Percentiles rank a stretch among this genome's conserved stretches.
Evolutionary conservation across 2,888 invertebrate genomes (phyloP).

Genomic region (Drepanosiphum platanoidis): DNA sequence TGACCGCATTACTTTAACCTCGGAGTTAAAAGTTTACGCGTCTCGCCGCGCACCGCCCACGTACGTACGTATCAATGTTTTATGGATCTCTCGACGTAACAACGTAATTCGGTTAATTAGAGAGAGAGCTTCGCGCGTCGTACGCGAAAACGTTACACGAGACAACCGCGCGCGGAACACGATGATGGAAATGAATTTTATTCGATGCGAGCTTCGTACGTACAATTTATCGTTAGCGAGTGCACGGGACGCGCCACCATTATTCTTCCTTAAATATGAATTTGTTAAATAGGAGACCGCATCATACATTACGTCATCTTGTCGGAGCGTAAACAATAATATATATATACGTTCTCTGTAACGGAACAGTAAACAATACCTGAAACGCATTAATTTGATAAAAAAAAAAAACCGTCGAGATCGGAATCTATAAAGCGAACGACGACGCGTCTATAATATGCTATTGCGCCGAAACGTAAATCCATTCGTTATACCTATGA

Average conservation of each 20-base stretch:
- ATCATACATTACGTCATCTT: background rate
- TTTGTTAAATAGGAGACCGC: background rate
- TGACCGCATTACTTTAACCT: background rate
- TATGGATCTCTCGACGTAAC: background rate
- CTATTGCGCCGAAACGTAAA: no score
- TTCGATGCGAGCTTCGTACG: background rate
- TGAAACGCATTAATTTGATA: no score
- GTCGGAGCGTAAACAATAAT: no score
- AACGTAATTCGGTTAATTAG: slow-evolving; percentile 20
- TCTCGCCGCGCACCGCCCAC: background rate
- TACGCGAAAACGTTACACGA: background rate
- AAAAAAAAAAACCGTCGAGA: no score
- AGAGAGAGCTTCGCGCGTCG: background rate
- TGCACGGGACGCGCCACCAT: background rate
- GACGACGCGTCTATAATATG: no score
- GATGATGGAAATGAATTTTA: background rate
- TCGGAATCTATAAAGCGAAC: no score
- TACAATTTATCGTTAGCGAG: background rate
- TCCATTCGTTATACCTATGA: no score
- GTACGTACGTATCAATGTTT: background rate
- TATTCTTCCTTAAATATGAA: background rate
- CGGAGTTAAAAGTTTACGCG: background rate
- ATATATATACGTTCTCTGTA: no score
- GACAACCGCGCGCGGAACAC: no score
- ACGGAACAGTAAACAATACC: no score